phyloP scores from a whole-genome alignment of 2,797 vertebrate species.

The Hippoglossus hippoglossus region DNA sequence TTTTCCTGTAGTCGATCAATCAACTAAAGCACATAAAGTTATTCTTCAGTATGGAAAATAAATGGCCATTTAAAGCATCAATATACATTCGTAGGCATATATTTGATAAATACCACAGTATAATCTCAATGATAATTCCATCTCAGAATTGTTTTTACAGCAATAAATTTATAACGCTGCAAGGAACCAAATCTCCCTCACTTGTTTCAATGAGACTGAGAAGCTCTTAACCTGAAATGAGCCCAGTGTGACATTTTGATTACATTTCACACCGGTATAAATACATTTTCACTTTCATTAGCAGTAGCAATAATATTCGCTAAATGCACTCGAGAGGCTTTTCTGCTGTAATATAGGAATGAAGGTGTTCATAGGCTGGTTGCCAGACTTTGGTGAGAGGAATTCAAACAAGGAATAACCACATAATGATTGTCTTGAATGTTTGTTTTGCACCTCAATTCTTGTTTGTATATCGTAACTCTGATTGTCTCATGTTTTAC shows the following conservation, averaged over 20 bases:
- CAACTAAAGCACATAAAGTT: background rate
- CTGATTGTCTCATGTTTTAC: too few species aligned
- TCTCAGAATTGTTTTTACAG: slow-evolving; percentile 15
- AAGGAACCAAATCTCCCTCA: slow-evolving; percentile 2
- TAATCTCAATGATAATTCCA: slow-evolving; percentile 4
- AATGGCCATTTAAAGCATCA: slow-evolving; percentile 8
- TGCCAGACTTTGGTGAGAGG: background rate
- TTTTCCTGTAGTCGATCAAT: too few species aligned
- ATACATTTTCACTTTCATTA: slow-evolving; percentile 50
- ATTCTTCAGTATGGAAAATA: background rate
- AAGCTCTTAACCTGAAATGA: slow-evolving; percentile 44
- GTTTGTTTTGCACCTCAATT: too few species aligned
- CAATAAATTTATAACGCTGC: slow-evolving; percentile 4
- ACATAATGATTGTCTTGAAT: too few species aligned
- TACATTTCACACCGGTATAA: slow-evolving; percentile 51
- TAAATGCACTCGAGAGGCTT: slow-evolving; percentile 35
- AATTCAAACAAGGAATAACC: too few species aligned
- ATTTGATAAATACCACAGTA: background rate
- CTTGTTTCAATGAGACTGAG: slow-evolving; percentile 10
- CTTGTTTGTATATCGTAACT: too few species aligned
- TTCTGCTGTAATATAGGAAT: slow-evolving; percentile 8
- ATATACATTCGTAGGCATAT: slow-evolving; percentile 1
- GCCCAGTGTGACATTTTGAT: slow-evolving; percentile 50
- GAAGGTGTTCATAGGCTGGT: slow-evolving; percentile 2
- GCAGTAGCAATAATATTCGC: slow-evolving; percentile 25